Conservation (phyloP, 2,888 invertebrate genomes). For the Diaprepes abbreviatus region DNA sequence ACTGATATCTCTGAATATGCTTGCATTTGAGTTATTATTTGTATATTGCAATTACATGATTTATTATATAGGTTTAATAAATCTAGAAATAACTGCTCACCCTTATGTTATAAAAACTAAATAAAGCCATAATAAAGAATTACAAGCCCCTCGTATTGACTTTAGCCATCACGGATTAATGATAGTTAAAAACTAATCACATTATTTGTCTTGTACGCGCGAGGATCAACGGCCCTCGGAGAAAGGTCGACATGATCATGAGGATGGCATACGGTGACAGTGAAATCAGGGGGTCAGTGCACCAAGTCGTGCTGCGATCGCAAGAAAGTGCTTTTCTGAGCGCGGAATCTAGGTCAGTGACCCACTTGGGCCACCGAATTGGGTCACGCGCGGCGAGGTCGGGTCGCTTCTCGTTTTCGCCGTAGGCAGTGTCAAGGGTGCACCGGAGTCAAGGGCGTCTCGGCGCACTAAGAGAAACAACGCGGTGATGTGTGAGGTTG, state of each 20-base stretch:
- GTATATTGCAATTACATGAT: too few species aligned
- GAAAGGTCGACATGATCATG: slow-evolving; percentile 57
- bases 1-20: too few species aligned
- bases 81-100: too few species aligned
- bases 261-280: slow-evolving; percentile 55
- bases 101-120: too few species aligned
- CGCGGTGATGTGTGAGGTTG: neutral
- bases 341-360: slow-evolving; percentile 57
- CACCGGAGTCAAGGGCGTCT: slow-evolving; percentile 30
- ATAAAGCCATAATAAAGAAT: neutral
- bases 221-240: slow-evolving; percentile 57
- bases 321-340: slow-evolving; percentile 60
- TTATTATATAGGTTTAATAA: too few species aligned
- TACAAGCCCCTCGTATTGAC: neutral
- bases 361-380: slow-evolving; percentile 51
- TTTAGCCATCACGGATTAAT: neutral
- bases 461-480: neutral
- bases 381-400: slow-evolving; percentile 26
- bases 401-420: neutral
- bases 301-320: slow-evolving; percentile 51
- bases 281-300: slow-evolving; percentile 62
- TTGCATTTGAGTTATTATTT: too few species aligned
- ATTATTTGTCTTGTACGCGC: slow-evolving; percentile 12
- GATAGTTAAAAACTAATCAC: slow-evolving; percentile 11
- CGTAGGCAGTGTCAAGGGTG: slow-evolving; percentile 40